Conservation (phyloP, 2,888 invertebrate species). For the Drosophila pseudotalamancana region DNA sequence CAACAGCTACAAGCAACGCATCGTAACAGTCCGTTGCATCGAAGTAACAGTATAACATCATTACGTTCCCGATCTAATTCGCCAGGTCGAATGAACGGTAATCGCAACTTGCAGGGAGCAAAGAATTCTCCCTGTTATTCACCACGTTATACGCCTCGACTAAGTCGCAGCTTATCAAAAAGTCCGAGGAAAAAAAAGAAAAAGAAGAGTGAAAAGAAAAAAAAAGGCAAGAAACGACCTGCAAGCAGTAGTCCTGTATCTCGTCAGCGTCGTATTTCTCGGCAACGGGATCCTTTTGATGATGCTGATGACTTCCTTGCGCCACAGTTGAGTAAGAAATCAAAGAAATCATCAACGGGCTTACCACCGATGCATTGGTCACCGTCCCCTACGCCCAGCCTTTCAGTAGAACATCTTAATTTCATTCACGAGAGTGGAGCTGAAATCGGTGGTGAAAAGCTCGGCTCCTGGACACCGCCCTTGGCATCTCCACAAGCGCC, state of each 20-base stretch:
- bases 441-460: slow-evolving; percentile 55
- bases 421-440: slow-evolving; percentile 55
- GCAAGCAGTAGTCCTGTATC: slow-evolving; percentile 68
- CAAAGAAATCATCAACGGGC: slow-evolving; percentile 59
- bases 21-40: slow-evolving; percentile 33
- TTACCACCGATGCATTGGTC: slow-evolving; percentile 59
- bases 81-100: slow-evolving; percentile 67
- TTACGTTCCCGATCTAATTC: slow-evolving; percentile 81
- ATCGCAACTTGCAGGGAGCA: slow-evolving; percentile 43
- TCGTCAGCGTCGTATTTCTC: slow-evolving; percentile 70
- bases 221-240: slow-evolving; percentile 71
- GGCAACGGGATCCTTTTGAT: slow-evolving; percentile 76
- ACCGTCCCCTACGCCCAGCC: slow-evolving; percentile 86
- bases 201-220: slow-evolving; percentile 77
- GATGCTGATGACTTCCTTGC: slow-evolving; percentile 67
- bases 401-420: slow-evolving; percentile 70
- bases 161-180: slow-evolving; percentile 80
- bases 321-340: slow-evolving; percentile 75
- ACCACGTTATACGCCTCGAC: slow-evolving; percentile 82
- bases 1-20: slow-evolving; percentile 17
- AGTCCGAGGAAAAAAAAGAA: slow-evolving; percentile 77
- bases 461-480: slow-evolving; percentile 88
- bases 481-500: slow-evolving; percentile 78
- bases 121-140: slow-evolving; percentile 63
- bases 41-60: slow-evolving; percentile 64